phyloP scores from a whole-genome alignment of 2,888 invertebrate species.

The Trissolcus japonicus region DNA sequence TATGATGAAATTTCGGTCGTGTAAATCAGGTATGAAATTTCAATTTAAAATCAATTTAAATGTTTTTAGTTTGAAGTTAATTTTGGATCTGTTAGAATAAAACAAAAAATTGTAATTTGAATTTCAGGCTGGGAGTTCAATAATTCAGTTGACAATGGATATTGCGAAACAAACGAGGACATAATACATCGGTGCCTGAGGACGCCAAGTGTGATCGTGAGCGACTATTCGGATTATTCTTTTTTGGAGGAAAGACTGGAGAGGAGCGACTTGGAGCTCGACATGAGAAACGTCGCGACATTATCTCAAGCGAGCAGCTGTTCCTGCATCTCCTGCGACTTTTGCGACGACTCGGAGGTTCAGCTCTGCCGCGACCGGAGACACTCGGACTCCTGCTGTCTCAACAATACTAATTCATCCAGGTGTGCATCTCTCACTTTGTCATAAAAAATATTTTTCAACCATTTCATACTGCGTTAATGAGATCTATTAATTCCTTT shows the following conservation, averaged over 20 bases:
- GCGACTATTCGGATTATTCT: slow-evolving; percentile 88
- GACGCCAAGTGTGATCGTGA: slow-evolving; percentile 91
- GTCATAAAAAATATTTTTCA: neutral
- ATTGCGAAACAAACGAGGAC: slow-evolving; percentile 68
- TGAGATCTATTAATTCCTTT: neutral
- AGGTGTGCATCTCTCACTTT: slow-evolving; percentile 46
- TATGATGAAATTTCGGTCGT: no score
- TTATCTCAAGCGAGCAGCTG: slow-evolving; percentile 72
- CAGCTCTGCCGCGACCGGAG: slow-evolving; percentile 68
- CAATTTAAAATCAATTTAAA: no score
- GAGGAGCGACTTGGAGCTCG: slow-evolving; percentile 69
- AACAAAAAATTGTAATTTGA: no score
- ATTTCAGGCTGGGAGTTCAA: slow-evolving; percentile 67
- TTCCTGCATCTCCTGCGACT: slow-evolving; percentile 72
- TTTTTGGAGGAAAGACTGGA: slow-evolving; percentile 72
- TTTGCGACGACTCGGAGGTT: slow-evolving; percentile 64
- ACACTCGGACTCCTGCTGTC: slow-evolving; percentile 73
- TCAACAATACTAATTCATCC: slow-evolving; percentile 48
- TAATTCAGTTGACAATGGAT: slow-evolving; percentile 63
- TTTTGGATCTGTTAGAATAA: no score
- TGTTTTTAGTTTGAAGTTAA: no score
- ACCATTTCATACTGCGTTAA: neutral
- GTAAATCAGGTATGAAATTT: no score
- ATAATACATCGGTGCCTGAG: slow-evolving; percentile 80
- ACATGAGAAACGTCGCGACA: slow-evolving; percentile 66